Evolutionary conservation across 2,797 vertebrate species (phyloP).

Genomic region (Microchirus variegatus): DNA sequence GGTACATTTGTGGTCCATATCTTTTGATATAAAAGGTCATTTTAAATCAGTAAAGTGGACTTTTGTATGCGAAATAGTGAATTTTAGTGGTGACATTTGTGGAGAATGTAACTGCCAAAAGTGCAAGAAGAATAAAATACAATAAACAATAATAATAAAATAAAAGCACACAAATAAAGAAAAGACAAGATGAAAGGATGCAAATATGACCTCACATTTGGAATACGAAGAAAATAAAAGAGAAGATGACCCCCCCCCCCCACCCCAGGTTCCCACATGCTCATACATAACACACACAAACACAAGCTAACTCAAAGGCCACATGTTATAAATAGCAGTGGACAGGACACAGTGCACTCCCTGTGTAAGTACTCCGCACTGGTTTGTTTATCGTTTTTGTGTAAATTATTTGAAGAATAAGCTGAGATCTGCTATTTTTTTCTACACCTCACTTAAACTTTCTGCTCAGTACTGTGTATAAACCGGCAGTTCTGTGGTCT

Average conservation of each 20-base stretch:
- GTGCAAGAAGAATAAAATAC: no score
- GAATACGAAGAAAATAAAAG: no score
- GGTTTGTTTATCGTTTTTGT: conserved; percentile 53
- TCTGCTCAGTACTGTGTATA: not conserved
- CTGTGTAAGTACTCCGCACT: conserved; percentile 46
- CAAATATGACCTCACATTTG: no score
- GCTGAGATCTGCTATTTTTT: no score
- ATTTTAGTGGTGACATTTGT: no score
- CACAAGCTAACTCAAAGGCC: conserved; percentile 78
- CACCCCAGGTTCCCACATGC: conserved; percentile 50
- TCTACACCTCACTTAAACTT: no score
- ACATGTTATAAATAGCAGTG: conserved; percentile 80
- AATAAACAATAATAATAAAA: no score
- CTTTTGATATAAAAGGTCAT: conserved; percentile 2
- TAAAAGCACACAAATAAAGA: no score
- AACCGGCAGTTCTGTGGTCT: not conserved
- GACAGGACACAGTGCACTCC: conserved; percentile 66
- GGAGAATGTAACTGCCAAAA: no score
- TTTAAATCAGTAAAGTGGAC: conserved; percentile 6
- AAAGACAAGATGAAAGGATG: no score
- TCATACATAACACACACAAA: conserved; percentile 58
- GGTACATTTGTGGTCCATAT: conserved; percentile 20
- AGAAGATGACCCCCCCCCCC: not conserved
- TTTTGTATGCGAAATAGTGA: conserved; percentile 1
- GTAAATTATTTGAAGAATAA: not conserved